phyloP scores from a whole-genome alignment of 2,888 invertebrate species.

The Xestia ashworthii region DNA sequence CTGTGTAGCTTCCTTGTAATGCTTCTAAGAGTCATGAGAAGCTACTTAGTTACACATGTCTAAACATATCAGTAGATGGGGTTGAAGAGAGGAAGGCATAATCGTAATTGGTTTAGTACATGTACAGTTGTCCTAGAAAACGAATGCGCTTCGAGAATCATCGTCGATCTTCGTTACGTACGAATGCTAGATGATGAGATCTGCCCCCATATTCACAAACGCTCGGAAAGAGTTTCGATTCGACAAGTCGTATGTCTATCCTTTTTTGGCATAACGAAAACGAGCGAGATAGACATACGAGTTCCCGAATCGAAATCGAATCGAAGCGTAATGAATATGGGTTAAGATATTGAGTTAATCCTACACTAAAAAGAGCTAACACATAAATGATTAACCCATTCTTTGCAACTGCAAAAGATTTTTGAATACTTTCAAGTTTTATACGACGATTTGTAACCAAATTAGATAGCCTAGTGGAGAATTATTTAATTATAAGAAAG shows the following conservation, averaged over 20 bases:
- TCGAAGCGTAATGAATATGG: too few species aligned
- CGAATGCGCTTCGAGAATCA: neutral
- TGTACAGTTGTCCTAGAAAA: neutral
- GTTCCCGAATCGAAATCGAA: too few species aligned
- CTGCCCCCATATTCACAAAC: too few species aligned
- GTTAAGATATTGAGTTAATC: too few species aligned
- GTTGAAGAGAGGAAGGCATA: neutral
- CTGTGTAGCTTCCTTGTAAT: constrained; percentile 51
- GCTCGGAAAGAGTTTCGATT: too few species aligned
- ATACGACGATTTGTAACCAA: neutral
- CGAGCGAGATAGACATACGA: too few species aligned
- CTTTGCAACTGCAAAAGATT: neutral
- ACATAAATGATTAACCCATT: neutral
- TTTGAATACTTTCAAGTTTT: neutral
- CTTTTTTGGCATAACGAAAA: too few species aligned
- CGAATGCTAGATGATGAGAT: neutral
- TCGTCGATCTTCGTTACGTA: neutral
- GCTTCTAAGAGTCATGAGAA: constrained; percentile 34
- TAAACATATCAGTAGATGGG: neutral
- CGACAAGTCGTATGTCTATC: too few species aligned
- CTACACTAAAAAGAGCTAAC: too few species aligned
- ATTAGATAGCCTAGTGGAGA: neutral
- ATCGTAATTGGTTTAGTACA: neutral
- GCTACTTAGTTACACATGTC: constrained; percentile 35
- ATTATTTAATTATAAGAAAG: too few species aligned